Evolutionary conservation across 2,888 invertebrate genomes (phyloP), one percentile per base, ranked within the genome.

Genomic region (Gymnoscelis rufifasciata): DNA sequence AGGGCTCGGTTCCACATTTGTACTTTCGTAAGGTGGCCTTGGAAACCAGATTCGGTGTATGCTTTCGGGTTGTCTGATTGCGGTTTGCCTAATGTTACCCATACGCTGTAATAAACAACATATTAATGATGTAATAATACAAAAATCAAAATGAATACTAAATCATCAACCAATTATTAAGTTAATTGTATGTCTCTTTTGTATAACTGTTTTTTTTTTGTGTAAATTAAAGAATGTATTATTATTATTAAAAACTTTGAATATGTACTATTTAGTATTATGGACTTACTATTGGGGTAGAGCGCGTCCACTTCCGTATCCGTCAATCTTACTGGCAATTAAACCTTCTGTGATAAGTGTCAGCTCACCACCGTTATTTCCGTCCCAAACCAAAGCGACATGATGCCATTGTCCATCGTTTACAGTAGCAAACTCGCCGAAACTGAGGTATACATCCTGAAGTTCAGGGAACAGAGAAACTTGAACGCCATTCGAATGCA

Each of bases 371-470:
- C 94, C 94, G 43, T 93, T 93, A 48, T 90, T 91, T 28, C 97
- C 96, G 68, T 96, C 94, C 97, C 98, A 98, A n/a, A 97, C 94
- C 41, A 98, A 90, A 28, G 97, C 96, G 23, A 97, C 93, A 68
- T 97, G 97, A 87, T 98, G 97, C 98, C 98, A 98, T 71, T 96
- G 96, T 2, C 97, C 97, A 68, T 98, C 97, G 68, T 97, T 98
- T 12, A 98, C 93, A 0, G 96, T 96, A 0, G 97, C 95, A 64
- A 95, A 97, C 78, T 96, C 95, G 41, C 95, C 92, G 80, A 97
- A 97, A 60, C 96, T 95, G 30, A 97, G 83, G 82, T 97, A 97
- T 0, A 96, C 94, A 66, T 97, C 96, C 78, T 95, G 95, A 7
- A 95, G 82, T 69, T 97, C 95, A 23, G 94, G 92, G 90, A 97